Evolutionary conservation across 2,113 vertebrate species (phyloP).

Genomic region (Oplegnathus fasciatus): DNA sequence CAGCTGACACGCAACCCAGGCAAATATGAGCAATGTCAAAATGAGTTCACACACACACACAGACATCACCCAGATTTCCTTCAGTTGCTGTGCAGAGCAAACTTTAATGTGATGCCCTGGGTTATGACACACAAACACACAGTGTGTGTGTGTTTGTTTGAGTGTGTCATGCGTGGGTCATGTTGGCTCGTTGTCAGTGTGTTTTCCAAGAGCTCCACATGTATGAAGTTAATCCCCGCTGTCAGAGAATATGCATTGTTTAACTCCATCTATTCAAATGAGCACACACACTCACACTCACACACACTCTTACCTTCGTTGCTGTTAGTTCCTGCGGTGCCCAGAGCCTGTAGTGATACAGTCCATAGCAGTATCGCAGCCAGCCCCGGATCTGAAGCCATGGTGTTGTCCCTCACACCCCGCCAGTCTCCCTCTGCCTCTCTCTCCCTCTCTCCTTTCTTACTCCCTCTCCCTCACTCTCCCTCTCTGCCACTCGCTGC

Average conservation of each 20-base stretch:
- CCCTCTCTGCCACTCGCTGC: slow-evolving; percentile 61
- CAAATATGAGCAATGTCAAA: slow-evolving; percentile 59
- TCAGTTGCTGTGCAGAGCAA: slow-evolving; percentile 37
- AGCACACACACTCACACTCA: slow-evolving; percentile 17
- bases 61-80: slow-evolving; percentile 2
- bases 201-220: slow-evolving; percentile 31
- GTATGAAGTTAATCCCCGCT: slow-evolving; percentile 51
- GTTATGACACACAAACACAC: slow-evolving; percentile 10
- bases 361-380: slow-evolving; percentile 84
- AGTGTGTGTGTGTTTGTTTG: background rate
- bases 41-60: slow-evolving; percentile 39
- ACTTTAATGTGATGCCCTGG: slow-evolving; percentile 59
- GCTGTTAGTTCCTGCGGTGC: slow-evolving; percentile 69
- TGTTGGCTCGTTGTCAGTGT: background rate
- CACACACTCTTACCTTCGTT: slow-evolving; percentile 81
- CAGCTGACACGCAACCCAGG: slow-evolving; percentile 50
- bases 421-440: slow-evolving; percentile 75
- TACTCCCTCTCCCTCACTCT: slow-evolving; percentile 71
- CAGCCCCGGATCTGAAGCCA: slow-evolving; percentile 85
- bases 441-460: slow-evolving; percentile 72
- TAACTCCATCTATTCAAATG: slow-evolving; percentile 17
- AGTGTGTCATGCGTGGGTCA: background rate
- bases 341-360: slow-evolving; percentile 81
- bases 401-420: slow-evolving; percentile 79
- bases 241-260: slow-evolving; percentile 34